Evolutionary conservation across 2,888 invertebrate genomes (phyloP).

Genomic region (Drosophila meridiana): DNA sequence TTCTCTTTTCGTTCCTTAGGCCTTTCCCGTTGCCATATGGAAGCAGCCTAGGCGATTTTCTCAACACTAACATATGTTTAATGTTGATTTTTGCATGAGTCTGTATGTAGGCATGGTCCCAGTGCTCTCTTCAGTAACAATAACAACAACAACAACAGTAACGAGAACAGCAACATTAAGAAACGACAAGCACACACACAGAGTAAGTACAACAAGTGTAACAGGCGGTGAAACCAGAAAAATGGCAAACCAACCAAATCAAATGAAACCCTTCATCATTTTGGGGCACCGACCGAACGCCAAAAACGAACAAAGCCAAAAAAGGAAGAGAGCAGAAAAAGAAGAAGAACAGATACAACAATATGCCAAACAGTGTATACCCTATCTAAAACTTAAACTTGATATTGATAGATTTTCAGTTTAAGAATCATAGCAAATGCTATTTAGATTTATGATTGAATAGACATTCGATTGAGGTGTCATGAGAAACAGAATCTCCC

Average conservation of each 20-base stretch:
- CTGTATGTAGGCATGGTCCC: constrained; percentile 19
- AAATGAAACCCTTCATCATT: constrained; percentile 79
- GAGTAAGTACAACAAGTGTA: constrained; percentile 45
- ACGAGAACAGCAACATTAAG: background rate
- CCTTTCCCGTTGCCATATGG: constrained; percentile 56
- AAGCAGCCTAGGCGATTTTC: constrained; percentile 66
- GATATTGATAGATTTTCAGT: too few species aligned
- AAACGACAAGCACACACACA: background rate
- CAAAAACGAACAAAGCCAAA: constrained; percentile 42
- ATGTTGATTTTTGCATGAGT: constrained; percentile 62
- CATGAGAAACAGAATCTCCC: background rate
- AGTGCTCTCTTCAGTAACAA: constrained; percentile 4
- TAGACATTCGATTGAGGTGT: background rate
- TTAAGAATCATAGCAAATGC: background rate
- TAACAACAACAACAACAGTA: background rate
- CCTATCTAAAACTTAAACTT: background rate
- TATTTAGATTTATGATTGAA: background rate
- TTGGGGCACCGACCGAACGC: constrained; percentile 50
- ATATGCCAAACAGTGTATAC: background rate
- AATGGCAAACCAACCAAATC: constrained; percentile 73
- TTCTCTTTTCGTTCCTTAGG: background rate
- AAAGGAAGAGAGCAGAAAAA: background rate
- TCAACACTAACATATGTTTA: constrained; percentile 65
- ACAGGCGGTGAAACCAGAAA: constrained; percentile 72
- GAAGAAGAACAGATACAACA: background rate